Percentiles rank a stretch among this genome's conserved stretches.
phyloP scores from a whole-genome alignment of 2,888 invertebrate species.

The Linnaemya tessellans region DNA sequence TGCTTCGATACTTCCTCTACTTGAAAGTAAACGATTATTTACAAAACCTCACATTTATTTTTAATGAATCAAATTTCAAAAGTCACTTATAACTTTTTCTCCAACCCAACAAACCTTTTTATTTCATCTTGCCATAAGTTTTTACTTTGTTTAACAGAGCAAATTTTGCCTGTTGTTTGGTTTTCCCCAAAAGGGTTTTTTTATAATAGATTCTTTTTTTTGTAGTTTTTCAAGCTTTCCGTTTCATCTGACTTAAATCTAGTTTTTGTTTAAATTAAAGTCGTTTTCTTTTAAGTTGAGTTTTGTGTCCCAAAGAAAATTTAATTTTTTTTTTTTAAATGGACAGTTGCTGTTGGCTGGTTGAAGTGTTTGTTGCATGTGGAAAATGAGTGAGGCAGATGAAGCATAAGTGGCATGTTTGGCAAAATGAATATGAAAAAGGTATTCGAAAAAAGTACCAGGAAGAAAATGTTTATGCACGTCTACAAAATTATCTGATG shows the following conservation, averaged over 20 bases:
- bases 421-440: not conserved
- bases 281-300: constrained; percentile 1
- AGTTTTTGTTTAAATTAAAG: constrained; percentile 44
- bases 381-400: not conserved
- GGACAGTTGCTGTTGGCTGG: not conserved
- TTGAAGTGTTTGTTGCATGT: not conserved
- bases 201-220: constrained; percentile 30
- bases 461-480: too few relatives aligned
- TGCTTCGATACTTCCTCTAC: too few relatives aligned
- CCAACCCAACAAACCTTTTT: constrained; percentile 19
- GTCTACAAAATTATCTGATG: too few relatives aligned
- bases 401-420: not conserved
- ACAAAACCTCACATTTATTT: too few relatives aligned
- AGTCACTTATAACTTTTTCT: not conserved
- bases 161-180: constrained; percentile 45
- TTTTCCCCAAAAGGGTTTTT: constrained; percentile 50
- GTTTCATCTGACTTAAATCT: constrained; percentile 45
- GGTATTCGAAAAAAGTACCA: too few relatives aligned
- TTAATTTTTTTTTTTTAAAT: constrained; percentile 1
- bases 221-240: constrained; percentile 38
- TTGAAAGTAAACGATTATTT: too few relatives aligned
- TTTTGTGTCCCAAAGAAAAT: constrained; percentile 4
- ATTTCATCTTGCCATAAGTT: not conserved
- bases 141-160: constrained; percentile 30
- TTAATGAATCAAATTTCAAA: too few relatives aligned